Evolutionary conservation across 1,140 invertebrate species (phyloP), one percentile per base, ranked within the genome.

Genomic region (Asobara japonica): DNA sequence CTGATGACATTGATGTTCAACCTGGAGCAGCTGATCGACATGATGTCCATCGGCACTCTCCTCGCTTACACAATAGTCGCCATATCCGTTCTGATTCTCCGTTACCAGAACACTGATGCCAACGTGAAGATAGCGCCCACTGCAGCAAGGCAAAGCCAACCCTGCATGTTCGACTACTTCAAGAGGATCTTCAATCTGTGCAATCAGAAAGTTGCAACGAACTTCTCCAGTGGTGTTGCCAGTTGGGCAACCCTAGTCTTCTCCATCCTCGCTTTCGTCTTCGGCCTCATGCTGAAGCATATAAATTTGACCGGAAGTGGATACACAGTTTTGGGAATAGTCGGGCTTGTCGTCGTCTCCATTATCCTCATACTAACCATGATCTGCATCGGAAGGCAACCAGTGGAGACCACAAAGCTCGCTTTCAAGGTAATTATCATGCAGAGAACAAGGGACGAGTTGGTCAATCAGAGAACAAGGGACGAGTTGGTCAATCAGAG

Each of bases 1-100:
- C 70, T 92, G 1, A 96, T 98, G 92, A 94, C 96, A 0, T 90
- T 94, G 13, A 80, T 98, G 27, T 98, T 98, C 83, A 91, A 97
- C 83, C 82, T 98, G 36, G 90, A 94, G 11, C 94, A 96, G 81
- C 87, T 98, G 22, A 95, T 98, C 10, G 94, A 97, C 78, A 96
- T 98, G 93, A 96, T 98, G 92, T 97, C 96, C 0, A 98, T 98
- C 77, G 97, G 97, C 65, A 98, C 97, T 0, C 86, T 98, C 0
- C 87, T 98, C 56, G 97, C 97, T 0, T 98, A 98, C 82, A 94
- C 95, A 8, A 93, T 98, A 45, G 97, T 98, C 0, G 94, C 96
- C 11, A 90, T 94, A 38, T 97, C 94, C 74, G 95, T 98, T 0
- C 89, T 97, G 11, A 90, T 98, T 73, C 88, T 98, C 0, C 84